Evolutionary conservation across 2,888 invertebrate species (phyloP).

Genomic region (Heliconius aoede): DNA sequence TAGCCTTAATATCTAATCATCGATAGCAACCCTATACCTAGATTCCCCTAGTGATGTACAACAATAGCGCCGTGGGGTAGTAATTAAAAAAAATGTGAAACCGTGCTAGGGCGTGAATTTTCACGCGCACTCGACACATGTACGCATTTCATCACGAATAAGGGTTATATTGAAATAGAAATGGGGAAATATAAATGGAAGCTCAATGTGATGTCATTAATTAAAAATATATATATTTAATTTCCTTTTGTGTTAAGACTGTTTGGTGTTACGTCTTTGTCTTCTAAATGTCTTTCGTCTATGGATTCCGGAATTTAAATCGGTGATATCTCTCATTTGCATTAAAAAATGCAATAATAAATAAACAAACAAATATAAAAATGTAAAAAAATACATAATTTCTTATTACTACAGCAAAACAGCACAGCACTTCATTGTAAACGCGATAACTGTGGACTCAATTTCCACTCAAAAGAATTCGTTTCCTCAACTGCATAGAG

Average conservation of each 20-base stretch:
- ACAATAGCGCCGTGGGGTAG: slow-evolving; percentile 78
- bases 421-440: too few species aligned
- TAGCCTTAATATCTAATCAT: slow-evolving; percentile 28
- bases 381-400: too few species aligned
- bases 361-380: too few species aligned
- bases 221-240: slow-evolving; percentile 9
- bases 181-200: slow-evolving; percentile 26
- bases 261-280: slow-evolving; percentile 9
- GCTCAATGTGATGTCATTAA: slow-evolving; percentile 27
- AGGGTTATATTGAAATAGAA: slow-evolving; percentile 34
- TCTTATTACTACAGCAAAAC: too few species aligned
- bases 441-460: too few species aligned
- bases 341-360: too few species aligned
- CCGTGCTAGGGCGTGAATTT: slow-evolving; percentile 73
- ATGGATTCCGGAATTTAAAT: background rate
- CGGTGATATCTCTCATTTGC: too few species aligned
- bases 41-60: slow-evolving; percentile 70
- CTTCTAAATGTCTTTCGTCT: background rate
- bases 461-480: too few species aligned
- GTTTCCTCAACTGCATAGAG: too few species aligned
- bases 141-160: slow-evolving; percentile 40
- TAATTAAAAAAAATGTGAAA: slow-evolving; percentile 79
- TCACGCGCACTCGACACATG: slow-evolving; percentile 71
- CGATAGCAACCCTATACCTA: slow-evolving; percentile 63
- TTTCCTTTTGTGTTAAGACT: slow-evolving; percentile 16